These are phyloP conservation scores for Myoxocephalus aenaeus DNA, from an alignment of 2,797 vertebrate genomes.

Conservation along the genomic window DNA sequence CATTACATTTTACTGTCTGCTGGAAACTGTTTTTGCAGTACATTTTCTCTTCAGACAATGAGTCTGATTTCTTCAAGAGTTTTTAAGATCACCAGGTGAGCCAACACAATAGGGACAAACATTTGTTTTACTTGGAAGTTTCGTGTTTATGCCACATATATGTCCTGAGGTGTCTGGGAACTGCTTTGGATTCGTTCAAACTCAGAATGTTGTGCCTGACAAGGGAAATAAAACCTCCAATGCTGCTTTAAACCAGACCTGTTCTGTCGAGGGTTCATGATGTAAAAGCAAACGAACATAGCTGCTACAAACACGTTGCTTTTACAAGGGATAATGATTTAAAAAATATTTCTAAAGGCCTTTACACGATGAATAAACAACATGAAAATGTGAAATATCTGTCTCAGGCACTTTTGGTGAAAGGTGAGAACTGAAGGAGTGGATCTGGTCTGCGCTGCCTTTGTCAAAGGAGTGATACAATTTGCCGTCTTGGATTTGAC, in stretches of 20 bases:
- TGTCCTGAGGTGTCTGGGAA: background rate
- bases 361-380: background rate
- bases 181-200: background rate
- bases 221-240: background rate
- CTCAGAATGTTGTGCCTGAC: background rate
- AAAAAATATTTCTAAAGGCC: background rate
- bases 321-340: background rate
- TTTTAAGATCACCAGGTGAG: background rate
- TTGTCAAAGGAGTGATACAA: background rate
- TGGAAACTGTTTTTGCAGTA: background rate
- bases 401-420: background rate
- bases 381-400: background rate
- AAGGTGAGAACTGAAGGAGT: background rate
- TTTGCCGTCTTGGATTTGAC: background rate
- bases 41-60: background rate
- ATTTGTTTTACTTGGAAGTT: background rate
- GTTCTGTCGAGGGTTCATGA: background rate
- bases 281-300: background rate
- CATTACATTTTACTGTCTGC: background rate
- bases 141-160: background rate
- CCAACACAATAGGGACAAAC: background rate
- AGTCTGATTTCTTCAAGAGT: background rate
- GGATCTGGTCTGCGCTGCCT: background rate
- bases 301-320: background rate
- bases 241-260: background rate